phyloP scores from a whole-genome alignment of 2,113 vertebrate species.

The Hippocampus zosterae region DNA sequence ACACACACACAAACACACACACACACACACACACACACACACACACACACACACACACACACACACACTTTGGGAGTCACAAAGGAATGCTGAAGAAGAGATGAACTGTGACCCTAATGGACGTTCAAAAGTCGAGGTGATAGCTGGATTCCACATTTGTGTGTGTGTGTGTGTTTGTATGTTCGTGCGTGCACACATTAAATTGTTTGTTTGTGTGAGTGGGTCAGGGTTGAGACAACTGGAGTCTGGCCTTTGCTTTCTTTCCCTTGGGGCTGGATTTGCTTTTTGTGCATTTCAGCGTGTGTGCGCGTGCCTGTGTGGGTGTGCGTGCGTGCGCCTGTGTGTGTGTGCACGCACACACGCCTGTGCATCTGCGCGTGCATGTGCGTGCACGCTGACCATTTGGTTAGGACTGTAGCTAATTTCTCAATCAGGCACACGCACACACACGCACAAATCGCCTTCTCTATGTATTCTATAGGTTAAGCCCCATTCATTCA shows the following conservation, averaged over 20 bases:
- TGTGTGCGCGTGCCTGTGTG: too few species aligned
- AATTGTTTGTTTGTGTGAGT: constrained; percentile 63
- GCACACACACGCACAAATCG: constrained; percentile 63
- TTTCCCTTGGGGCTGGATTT: constrained; percentile 64
- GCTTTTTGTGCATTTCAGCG: neutral
- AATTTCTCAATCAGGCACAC: constrained; percentile 73
- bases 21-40: constrained; percentile 19
- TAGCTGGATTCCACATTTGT: constrained; percentile 56
- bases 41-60: too few species aligned
- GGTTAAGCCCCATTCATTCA: constrained; percentile 62
- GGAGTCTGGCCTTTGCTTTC: constrained; percentile 71
- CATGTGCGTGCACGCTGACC: constrained; percentile 49
- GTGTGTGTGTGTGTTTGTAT: constrained; percentile 40
- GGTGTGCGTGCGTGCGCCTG: constrained; percentile 9
- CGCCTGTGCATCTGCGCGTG: constrained; percentile 15
- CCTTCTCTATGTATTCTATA: constrained; percentile 60
- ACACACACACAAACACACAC: constrained; percentile 21
- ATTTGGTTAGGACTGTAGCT: constrained; percentile 71
- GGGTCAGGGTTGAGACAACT: constrained; percentile 75
- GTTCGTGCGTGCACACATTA: constrained; percentile 16
- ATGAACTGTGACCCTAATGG: constrained; percentile 67
- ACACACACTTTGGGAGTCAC: constrained; percentile 24
- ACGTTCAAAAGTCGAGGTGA: constrained; percentile 59
- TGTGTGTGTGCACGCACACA: too few species aligned
- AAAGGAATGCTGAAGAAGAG: constrained; percentile 50